Conservation (phyloP, 2,888 invertebrate species). For the Clostera curtula region DNA sequence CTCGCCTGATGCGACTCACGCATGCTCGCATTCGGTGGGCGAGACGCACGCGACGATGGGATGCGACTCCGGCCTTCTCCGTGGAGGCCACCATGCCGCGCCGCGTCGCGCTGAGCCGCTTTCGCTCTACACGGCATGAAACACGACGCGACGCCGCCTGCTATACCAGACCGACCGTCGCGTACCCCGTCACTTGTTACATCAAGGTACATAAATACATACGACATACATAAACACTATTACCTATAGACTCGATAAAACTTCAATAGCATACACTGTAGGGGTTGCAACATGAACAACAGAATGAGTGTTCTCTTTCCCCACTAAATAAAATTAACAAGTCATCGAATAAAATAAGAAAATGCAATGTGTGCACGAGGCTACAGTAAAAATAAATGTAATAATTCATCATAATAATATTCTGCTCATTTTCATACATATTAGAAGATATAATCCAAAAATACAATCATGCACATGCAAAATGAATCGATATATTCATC, state of each 20-base stretch:
- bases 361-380: slow-evolving; percentile 34
- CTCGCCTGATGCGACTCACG: slow-evolving; percentile 24
- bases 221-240: slow-evolving; percentile 40
- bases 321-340: slow-evolving; percentile 44
- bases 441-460: slow-evolving; percentile 23
- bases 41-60: slow-evolving; percentile 22
- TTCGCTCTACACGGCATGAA: slow-evolving; percentile 6
- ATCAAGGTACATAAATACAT: slow-evolving; percentile 34
- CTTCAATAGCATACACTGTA: slow-evolving; percentile 38
- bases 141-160: slow-evolving; percentile 16
- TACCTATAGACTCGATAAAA: slow-evolving; percentile 44
- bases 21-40: slow-evolving; percentile 21
- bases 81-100: slow-evolving; percentile 6
- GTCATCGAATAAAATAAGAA: slow-evolving; percentile 34
- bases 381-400: slow-evolving; percentile 24
- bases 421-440: slow-evolving; percentile 22
- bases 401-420: slow-evolving; percentile 19
- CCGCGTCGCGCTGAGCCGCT: slow-evolving; percentile 1
- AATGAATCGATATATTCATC: slow-evolving; percentile 45
- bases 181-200: slow-evolving; percentile 25
- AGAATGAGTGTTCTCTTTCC: slow-evolving; percentile 36
- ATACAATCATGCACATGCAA: slow-evolving; percentile 41
- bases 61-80: slow-evolving; percentile 13
- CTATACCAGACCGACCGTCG: slow-evolving; percentile 18
- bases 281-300: slow-evolving; percentile 38